Conservation (phyloP, 2,888 invertebrate genomes). For the Sycophila texana region DNA sequence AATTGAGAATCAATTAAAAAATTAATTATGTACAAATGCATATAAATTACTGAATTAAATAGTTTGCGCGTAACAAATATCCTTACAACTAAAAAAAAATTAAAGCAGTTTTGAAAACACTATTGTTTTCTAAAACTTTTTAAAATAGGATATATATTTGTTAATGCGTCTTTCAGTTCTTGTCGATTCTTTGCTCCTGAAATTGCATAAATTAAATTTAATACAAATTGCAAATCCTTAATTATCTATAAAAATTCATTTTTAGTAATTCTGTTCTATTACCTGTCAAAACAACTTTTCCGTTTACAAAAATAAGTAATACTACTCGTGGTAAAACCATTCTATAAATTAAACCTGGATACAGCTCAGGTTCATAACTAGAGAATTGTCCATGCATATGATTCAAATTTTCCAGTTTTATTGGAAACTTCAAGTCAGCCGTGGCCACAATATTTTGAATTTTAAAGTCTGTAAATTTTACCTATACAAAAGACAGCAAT, state of each 20-base stretch:
- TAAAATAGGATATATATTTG: slow-evolving; percentile 95
- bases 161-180: slow-evolving; percentile 95
- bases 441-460: slow-evolving; percentile 84
- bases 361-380: slow-evolving; percentile 98
- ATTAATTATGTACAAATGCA: slow-evolving; percentile 34
- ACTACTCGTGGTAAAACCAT: slow-evolving; percentile 98
- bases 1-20: slow-evolving; percentile 28
- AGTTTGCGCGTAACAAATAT: background rate
- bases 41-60: slow-evolving; percentile 31
- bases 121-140: slow-evolving; percentile 93
- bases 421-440: slow-evolving; percentile 85
- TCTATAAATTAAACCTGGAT: slow-evolving; percentile 98
- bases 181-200: slow-evolving; percentile 92
- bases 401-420: slow-evolving; percentile 85
- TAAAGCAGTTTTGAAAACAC: slow-evolving; percentile 53
- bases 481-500: slow-evolving; percentile 75
- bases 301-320: slow-evolving; percentile 98
- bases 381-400: slow-evolving; percentile 87
- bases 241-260: slow-evolving; percentile 24
- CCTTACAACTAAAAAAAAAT: background rate
- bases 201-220: slow-evolving; percentile 60
- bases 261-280: slow-evolving; percentile 50
- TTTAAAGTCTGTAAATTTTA: slow-evolving; percentile 86
- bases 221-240: background rate
- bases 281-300: slow-evolving; percentile 97